Base-by-base conservation (phyloP, 2,797 vertebrate species). In the Siniperca undulata region DNA sequence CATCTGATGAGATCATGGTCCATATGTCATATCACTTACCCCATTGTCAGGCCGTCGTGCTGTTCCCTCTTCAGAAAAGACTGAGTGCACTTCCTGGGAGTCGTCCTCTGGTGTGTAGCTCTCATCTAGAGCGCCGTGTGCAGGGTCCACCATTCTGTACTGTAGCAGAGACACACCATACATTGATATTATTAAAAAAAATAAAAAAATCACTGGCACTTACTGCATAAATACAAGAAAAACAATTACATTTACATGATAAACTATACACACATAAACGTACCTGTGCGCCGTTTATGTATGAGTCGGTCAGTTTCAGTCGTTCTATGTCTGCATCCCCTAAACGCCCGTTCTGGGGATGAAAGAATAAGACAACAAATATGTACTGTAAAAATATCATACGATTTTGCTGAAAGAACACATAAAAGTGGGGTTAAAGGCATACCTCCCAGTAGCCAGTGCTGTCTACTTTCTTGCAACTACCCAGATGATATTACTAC, bases 61-160 rank as follows among this genome's bases (percentile, higher is more conserved):
- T 24, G 96, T 97, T 65, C 98, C 98, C 22, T 99, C 97, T 0
- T 99, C 97, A 4, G 98, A 98, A 80, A 99, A 96, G 0, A 98
- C 97, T 0, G 98, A 98, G 93, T 97, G 96, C 14, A 92, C 95
- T 73, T 97, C 97, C 84, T 97, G 97, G 0, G 97, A 97, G 69
- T 98, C 97, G 27, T 98, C 97, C 86, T 99, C 97, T 83, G 97
- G 96, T 1, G 97, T 97, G 86, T 98, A 97, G 0, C 97, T 97
- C 93, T 98, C 97, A 85, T 97, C 95, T 0, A 95, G 88, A 87
- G 97, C 94, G 0, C 97, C 94, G 81, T 98, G 98, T 86, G 97
- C 97, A 0, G 97, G 98, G 92, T 99, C 98, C 91, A 95, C 95
- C 95, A 99, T 99, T 91, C 97, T 98, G 95, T 96, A 97, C 96